Evolutionary conservation across 2,888 invertebrate genomes (phyloP), one percentile per base, ranked within the genome.

Genomic region (Clitarchus hookeri): DNA sequence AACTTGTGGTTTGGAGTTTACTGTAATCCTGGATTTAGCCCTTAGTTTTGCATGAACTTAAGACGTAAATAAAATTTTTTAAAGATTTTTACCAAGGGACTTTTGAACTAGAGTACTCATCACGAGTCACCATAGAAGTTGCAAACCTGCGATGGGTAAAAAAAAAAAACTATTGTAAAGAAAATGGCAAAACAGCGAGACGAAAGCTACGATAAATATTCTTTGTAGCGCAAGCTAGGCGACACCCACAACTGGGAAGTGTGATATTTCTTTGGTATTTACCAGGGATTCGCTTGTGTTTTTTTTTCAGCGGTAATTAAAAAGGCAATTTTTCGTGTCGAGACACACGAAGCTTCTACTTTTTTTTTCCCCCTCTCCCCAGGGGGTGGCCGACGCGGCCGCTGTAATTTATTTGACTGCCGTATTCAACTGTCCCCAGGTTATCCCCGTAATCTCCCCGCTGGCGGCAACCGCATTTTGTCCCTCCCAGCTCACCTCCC

Each of bases 401-500:
- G 65, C n/a, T 65, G 65, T 65, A 65, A 65, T 65, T 65, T 65
- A 65, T 65, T 65, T 65, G 65, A 65, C 65, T 65, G 65, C 65
- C 65, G 8, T n/a, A 65, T 65, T 65, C 65, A 65, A 65, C 65
- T 65, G 65, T 65, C 65, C 65, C 65, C 48, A n/a, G 65, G 65
- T 19, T 65, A 65, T 65, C 65, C 65, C n/a, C 23, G 65, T 65
- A 65, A 65, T 65, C 65, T 65, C 23, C 65, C 65, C 65, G 65
- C 65, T 16, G 12, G 65, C 65, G 65, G 65, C 8, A 23, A 65
- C 36, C 54, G 53, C 84, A 26, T 77, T 54, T 54, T 54, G 54
- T 84, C 48, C 54, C 36, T 36, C 36, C 36, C 4, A 36, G 36
- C 36, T 3, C 4, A 8, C 26, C 44, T 48, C 16, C 25, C 79